Conservation (phyloP, 2,888 invertebrate genomes). For the Eupithecia insigniata region DNA sequence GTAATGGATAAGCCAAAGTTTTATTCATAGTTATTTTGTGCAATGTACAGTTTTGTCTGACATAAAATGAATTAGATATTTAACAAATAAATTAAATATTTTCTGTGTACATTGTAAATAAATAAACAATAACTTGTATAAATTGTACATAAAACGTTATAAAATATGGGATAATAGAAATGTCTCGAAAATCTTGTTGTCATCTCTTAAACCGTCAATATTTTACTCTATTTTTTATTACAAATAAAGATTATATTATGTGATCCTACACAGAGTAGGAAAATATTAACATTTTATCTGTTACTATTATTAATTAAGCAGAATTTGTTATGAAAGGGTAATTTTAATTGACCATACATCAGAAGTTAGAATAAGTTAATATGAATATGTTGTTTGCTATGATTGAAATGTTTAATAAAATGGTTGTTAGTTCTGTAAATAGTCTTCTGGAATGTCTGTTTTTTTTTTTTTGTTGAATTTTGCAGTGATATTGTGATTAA, state of each 20-base stretch:
- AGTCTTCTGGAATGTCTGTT: constrained; percentile 36
- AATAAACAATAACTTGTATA: constrained; percentile 72
- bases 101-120: constrained; percentile 80
- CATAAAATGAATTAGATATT: constrained; percentile 63
- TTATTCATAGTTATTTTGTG: constrained; percentile 79
- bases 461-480: constrained; percentile 14
- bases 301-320: constrained; percentile 47
- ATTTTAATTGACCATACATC: constrained; percentile 71
- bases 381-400: constrained; percentile 56
- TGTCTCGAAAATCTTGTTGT: constrained; percentile 43
- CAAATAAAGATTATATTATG: constrained; percentile 38
- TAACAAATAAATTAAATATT: constrained; percentile 59
- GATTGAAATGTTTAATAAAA: constrained; percentile 38
- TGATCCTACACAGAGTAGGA: constrained; percentile 44
- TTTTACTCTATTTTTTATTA: constrained; percentile 37
- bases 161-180: constrained; percentile 56
- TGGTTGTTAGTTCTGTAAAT: constrained; percentile 32
- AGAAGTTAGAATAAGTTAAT: constrained; percentile 42
- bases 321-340: constrained; percentile 71
- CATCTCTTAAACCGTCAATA: constrained; percentile 36
- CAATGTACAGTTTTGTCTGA: constrained; percentile 79
- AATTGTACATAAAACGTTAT: constrained; percentile 44
- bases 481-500: constrained; percentile 12
- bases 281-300: constrained; percentile 42
- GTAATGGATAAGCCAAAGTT: constrained; percentile 82